These are phyloP conservation scores for Thymelicus acteon DNA, from an alignment of 2,888 invertebrate species.

Conservation along the genomic window DNA sequence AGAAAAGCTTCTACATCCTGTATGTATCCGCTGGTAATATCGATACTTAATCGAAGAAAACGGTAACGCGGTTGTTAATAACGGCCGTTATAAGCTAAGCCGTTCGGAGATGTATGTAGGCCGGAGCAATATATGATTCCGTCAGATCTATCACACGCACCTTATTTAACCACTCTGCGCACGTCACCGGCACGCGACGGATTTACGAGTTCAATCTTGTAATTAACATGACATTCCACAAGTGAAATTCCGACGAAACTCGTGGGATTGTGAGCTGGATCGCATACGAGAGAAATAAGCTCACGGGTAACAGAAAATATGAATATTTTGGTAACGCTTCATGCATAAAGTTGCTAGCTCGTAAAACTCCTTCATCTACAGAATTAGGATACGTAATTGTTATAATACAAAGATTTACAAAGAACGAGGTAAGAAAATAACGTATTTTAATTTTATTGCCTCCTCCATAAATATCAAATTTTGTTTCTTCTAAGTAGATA, in stretches of 20 bases:
- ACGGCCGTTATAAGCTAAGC: too few species aligned
- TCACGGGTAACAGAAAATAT: not conserved
- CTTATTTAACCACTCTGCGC: not conserved
- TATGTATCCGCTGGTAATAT: too few species aligned
- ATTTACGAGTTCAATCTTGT: conserved; percentile 1
- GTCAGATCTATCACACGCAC: not conserved
- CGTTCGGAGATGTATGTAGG: too few species aligned
- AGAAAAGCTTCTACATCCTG: too few species aligned
- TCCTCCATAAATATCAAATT: not conserved
- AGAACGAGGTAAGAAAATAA: not conserved
- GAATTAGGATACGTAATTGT: not conserved
- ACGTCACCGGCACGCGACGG: conserved; percentile 1
- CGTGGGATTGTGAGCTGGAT: conserved; percentile 1
- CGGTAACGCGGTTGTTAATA: too few species aligned
- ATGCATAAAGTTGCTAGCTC: not conserved
- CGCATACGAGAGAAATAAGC: not conserved
- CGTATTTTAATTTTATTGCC: too few species aligned
- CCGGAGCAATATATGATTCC: not conserved
- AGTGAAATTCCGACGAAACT: conserved; percentile 1
- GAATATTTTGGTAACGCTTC: not conserved
- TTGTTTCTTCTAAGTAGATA: too few species aligned
- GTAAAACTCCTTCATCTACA: not conserved
- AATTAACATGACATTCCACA: not conserved
- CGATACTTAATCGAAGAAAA: too few species aligned
- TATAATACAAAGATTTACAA: not conserved